phyloP scores from a whole-genome alignment of 2,888 invertebrate genomes.

The Ormyrus nitidulus region DNA sequence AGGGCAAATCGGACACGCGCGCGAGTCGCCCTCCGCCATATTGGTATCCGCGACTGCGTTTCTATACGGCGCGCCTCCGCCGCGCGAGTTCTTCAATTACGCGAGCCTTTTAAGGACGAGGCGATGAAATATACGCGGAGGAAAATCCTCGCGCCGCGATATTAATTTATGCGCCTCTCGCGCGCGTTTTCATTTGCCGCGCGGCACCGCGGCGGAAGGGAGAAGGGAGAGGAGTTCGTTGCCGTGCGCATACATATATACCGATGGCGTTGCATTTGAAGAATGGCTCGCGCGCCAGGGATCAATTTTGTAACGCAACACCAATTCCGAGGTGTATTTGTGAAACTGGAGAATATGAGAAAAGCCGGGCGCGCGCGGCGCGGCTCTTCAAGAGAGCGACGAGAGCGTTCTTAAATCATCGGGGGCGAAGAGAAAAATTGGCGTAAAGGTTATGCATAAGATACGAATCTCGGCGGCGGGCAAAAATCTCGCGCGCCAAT shows the following conservation, averaged over 20 bases:
- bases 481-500: not conserved
- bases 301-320: too few relatives aligned
- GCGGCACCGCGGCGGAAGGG: not conserved
- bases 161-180: conserved; percentile 38
- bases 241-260: not conserved
- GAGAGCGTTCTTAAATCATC: too few relatives aligned
- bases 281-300: too few relatives aligned
- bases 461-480: too few relatives aligned
- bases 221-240: not conserved
- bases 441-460: too few relatives aligned
- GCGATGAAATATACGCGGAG: not conserved
- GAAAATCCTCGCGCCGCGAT: conserved; percentile 8
- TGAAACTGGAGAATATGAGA: too few relatives aligned
- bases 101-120: conserved; percentile 28
- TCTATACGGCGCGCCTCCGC: conserved; percentile 24
- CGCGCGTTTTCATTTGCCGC: not conserved
- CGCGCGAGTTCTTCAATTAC: conserved; percentile 30
- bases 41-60: conserved; percentile 63
- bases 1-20: conserved; percentile 36
- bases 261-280: too few relatives aligned
- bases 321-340: too few relatives aligned
- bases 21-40: conserved; percentile 63
- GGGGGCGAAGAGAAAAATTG: too few relatives aligned
- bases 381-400: too few relatives aligned
- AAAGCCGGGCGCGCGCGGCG: too few relatives aligned